Conservation (phyloP, 2,113 vertebrate species). For the Gymnobelideus leadbeateri region DNA sequence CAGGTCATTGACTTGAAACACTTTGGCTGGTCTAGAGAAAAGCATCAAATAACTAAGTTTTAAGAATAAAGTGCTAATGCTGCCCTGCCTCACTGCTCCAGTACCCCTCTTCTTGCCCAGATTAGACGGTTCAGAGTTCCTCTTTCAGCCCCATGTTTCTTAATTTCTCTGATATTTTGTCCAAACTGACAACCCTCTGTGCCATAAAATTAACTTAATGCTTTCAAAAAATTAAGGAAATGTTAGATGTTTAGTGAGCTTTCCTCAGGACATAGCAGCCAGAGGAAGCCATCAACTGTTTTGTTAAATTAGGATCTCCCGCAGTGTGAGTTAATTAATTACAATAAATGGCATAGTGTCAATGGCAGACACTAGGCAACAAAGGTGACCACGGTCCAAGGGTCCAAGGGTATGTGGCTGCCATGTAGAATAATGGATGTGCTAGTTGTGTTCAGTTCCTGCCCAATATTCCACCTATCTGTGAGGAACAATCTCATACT, state of each 20-base stretch:
- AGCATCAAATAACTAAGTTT: constrained; percentile 25
- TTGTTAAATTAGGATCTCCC: constrained; percentile 64
- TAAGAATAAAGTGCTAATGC: constrained; percentile 3
- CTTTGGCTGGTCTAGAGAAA: constrained; percentile 40
- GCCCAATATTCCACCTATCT: background rate
- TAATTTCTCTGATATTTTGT: constrained; percentile 37
- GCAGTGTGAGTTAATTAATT: constrained; percentile 54
- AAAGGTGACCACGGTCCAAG: background rate
- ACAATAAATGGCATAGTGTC: constrained; percentile 52
- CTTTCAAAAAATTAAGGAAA: constrained; percentile 65
- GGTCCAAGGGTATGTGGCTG: background rate
- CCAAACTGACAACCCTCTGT: constrained; percentile 55
- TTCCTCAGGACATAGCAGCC: constrained; percentile 41
- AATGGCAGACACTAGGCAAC: background rate
- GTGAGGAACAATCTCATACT: background rate
- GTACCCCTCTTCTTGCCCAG: background rate
- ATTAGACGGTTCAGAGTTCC: background rate
- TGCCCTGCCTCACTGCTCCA: constrained; percentile 42
- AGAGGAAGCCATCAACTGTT: constrained; percentile 48
- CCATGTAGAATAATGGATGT: background rate
- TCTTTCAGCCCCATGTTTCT: background rate
- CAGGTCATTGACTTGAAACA: constrained; percentile 62
- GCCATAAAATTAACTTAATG: constrained; percentile 66
- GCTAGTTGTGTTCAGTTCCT: background rate
- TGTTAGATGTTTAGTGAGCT: constrained; percentile 37